Conservation (phyloP, 2,797 vertebrate genomes). For the Micromesistius poutassou region DNA sequence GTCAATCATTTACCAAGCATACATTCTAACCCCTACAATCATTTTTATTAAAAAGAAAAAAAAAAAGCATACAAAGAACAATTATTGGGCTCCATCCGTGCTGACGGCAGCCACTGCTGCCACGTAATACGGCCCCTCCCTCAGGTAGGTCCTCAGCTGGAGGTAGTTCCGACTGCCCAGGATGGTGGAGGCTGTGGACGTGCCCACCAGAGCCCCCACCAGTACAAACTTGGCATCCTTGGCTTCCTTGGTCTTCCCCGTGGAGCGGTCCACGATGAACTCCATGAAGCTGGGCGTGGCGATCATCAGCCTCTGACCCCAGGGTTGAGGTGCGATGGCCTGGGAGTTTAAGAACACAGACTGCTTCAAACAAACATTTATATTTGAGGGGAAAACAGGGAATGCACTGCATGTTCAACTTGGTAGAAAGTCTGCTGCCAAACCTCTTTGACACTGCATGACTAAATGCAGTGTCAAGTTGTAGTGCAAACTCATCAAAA, state of each 20-base stretch:
- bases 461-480: too few species aligned
- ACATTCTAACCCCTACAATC: neutral
- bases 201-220: slow-evolving; percentile 84
- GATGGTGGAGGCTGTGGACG: slow-evolving; percentile 77
- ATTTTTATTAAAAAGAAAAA: neutral
- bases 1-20: neutral
- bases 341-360: slow-evolving; percentile 41
- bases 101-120: slow-evolving; percentile 81
- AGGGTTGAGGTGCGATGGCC: slow-evolving; percentile 88
- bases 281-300: slow-evolving; percentile 90
- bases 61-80: neutral
- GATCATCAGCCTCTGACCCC: slow-evolving; percentile 92
- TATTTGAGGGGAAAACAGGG: neutral
- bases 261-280: slow-evolving; percentile 88
- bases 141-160: slow-evolving; percentile 82
- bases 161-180: slow-evolving; percentile 89
- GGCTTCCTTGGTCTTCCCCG: slow-evolving; percentile 84
- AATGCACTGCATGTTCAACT: too few species aligned
- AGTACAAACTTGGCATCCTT: slow-evolving; percentile 95
- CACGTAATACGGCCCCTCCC: slow-evolving; percentile 90
- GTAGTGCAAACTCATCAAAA: too few species aligned
- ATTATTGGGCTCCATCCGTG: slow-evolving; percentile 84
- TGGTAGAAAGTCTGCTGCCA: too few species aligned
- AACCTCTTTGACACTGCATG: too few species aligned
- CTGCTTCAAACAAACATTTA: neutral